Base-by-base conservation (phyloP, 2,888 invertebrate species). In the Drosophila nigritarsus region DNA sequence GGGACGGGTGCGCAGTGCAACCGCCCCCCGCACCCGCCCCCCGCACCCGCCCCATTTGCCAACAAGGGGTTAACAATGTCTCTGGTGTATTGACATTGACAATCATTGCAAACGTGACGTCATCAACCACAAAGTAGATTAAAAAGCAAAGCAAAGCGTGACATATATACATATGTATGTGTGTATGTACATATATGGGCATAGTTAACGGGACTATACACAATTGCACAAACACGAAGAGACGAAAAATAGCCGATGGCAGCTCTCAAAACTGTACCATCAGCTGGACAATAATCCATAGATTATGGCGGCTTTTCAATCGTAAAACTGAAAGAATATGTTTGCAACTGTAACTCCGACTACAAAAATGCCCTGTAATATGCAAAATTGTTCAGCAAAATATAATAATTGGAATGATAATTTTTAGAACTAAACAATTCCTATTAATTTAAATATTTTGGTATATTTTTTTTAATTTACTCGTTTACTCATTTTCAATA, bases 101-200 rank as follows among this genome's bases (percentile, higher is more conserved):
- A 90, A 69, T 84, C 87, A 73, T 67, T 69, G 63, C 59, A 68
- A 13, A 24, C 38, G 67, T 84, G 90, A 84, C 89, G 90, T 88
- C 90, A 84, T 53, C 70, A 32, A 45, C 34, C 30, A 32, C 49
- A 63, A 61, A 84, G 78, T 65, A 76, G 83, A 83, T 80, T 80
- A 83, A 76, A 79, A 83, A 84, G 63, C 54, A 42, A 65, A 73
- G 53, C 58, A 76, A 55, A 71, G 74, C 81, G 62, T 66, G 83
- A 88, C 86, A 83, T 40, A 49, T 54, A 27, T 27, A 42, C 13
- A 49, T 60, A 66, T 69, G 74, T 65, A 59, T 59, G 27, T 20
- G 40, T 24, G 53, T 60, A 64, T 69, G 24, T 24, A 40, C 20
- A 56, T 62, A 71, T 71, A 67, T 67, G 56, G 65, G 65, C 68